phyloP scores from a whole-genome alignment of 2,888 invertebrate species.

The Drosophila silvestris region DNA sequence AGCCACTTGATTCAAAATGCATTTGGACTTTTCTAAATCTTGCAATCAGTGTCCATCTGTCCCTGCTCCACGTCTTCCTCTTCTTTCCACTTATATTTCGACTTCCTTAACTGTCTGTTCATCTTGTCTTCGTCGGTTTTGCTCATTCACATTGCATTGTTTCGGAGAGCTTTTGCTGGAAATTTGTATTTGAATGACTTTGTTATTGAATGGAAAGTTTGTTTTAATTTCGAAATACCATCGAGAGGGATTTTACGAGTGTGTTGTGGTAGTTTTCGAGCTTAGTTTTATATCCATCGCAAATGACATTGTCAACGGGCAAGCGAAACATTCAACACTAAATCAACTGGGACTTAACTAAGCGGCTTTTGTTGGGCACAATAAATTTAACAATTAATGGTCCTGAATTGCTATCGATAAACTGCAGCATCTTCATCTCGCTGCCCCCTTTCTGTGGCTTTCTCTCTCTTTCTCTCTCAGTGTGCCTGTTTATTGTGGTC shows the following conservation, averaged over 20 bases:
- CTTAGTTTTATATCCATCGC: background rate
- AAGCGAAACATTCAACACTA: background rate
- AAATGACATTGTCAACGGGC: background rate
- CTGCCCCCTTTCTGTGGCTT: background rate
- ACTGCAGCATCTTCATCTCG: slow-evolving; percentile 51
- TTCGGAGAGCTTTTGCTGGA: slow-evolving; percentile 28
- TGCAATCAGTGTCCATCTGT: background rate
- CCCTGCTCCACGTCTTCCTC: background rate
- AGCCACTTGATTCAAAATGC: slow-evolving; percentile 11
- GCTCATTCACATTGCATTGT: slow-evolving; percentile 25
- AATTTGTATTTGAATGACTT: slow-evolving; percentile 65
- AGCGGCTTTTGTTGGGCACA: slow-evolving; percentile 33
- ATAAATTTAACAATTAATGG: slow-evolving; percentile 66
- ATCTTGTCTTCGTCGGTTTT: background rate
- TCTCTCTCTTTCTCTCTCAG: background rate
- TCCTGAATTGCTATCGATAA: slow-evolving; percentile 51
- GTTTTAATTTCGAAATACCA: slow-evolving; percentile 43
- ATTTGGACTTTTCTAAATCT: background rate
- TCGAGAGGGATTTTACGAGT: slow-evolving; percentile 13
- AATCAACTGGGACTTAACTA: slow-evolving; percentile 39
- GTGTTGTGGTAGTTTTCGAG: background rate
- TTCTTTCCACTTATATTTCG: background rate
- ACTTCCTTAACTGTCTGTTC: background rate
- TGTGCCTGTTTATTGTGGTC: background rate
- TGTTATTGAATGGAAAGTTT: slow-evolving; percentile 70